A percentile compares a stretch with the other conserved stretches of the same genome.
Evolutionary conservation across 1,140 invertebrate species (phyloP).

Genomic region (Glossosoma conforme): DNA sequence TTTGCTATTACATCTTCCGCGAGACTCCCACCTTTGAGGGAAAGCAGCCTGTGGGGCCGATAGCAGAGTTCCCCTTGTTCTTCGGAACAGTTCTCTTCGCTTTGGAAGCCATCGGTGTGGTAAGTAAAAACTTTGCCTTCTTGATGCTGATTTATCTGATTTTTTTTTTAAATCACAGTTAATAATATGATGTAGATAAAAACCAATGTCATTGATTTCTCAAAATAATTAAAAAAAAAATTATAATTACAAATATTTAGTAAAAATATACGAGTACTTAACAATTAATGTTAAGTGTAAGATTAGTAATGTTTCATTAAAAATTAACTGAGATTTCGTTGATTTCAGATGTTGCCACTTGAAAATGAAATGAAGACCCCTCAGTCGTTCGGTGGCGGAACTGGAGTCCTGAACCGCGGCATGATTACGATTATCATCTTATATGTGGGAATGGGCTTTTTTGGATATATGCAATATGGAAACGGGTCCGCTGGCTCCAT

Average conservation of each 20-base stretch:
- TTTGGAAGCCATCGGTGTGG: slow-evolving; percentile 62
- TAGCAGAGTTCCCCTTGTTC: slow-evolving; percentile 54
- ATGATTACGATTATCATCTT: slow-evolving; percentile 68
- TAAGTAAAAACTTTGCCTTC: slow-evolving; percentile 40
- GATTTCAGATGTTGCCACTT: slow-evolving; percentile 76
- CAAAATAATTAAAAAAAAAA: too few species aligned
- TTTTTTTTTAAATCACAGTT: too few species aligned
- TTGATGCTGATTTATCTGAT: too few species aligned
- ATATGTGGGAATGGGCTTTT: slow-evolving; percentile 72
- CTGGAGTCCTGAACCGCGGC: slow-evolving; percentile 71
- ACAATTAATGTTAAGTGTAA: too few species aligned
- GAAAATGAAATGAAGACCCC: slow-evolving; percentile 84
- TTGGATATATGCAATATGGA: slow-evolving; percentile 75
- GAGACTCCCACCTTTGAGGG: slow-evolving; percentile 50
- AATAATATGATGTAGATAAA: too few species aligned
- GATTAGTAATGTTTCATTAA: too few species aligned
- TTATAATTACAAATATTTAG: too few species aligned
- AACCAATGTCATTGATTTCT: too few species aligned
- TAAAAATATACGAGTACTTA: too few species aligned
- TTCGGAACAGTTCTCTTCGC: slow-evolving; percentile 63
- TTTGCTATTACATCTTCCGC: slow-evolving; percentile 65
- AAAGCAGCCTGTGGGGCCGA: slow-evolving; percentile 40
- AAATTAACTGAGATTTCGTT: too few species aligned
- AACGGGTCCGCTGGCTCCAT: slow-evolving; percentile 57
- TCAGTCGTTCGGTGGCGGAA: slow-evolving; percentile 60